phyloP scores from a whole-genome alignment of 2,113 vertebrate species.

The Trachemys scripta region DNA sequence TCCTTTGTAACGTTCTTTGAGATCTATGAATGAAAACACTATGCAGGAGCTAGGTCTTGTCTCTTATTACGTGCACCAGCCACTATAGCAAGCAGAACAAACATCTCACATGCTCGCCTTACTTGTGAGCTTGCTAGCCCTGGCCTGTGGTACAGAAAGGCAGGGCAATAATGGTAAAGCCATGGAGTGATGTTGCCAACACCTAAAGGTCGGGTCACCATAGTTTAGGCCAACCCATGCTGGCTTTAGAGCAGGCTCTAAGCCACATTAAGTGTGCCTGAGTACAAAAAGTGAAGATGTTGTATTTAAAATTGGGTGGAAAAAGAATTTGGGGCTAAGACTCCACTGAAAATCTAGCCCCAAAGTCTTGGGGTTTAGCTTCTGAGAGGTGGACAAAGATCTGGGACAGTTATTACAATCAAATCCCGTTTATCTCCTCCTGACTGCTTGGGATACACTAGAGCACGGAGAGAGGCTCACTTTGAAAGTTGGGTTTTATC shows the following conservation, averaged over 20 bases:
- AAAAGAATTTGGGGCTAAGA: rapidly evolving
- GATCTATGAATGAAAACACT: not conserved
- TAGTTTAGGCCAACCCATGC: not conserved
- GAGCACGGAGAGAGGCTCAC: rapidly evolving
- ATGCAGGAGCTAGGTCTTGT: rapidly evolving
- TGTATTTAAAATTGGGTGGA: not conserved
- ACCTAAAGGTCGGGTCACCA: not conserved
- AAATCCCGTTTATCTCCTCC: not conserved
- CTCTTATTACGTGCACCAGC: not conserved
- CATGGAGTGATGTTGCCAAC: not conserved
- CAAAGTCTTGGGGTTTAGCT: rapidly evolving
- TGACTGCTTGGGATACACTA: rapidly evolving
- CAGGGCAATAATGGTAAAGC: not conserved
- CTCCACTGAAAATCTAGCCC: not conserved
- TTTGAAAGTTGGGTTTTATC: rapidly evolving
- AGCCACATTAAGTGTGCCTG: no score
- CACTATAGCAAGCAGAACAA: not conserved
- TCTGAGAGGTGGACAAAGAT: rapidly evolving
- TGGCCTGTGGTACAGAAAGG: not conserved
- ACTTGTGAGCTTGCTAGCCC: not conserved
- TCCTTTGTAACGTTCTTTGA: not conserved
- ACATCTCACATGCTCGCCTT: not conserved
- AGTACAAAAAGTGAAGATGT: rapidly evolving
- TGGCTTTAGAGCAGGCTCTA: no score
- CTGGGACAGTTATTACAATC: rapidly evolving